phyloP scores from a whole-genome alignment of 2,888 invertebrate species.

The Drosophila incognita region DNA sequence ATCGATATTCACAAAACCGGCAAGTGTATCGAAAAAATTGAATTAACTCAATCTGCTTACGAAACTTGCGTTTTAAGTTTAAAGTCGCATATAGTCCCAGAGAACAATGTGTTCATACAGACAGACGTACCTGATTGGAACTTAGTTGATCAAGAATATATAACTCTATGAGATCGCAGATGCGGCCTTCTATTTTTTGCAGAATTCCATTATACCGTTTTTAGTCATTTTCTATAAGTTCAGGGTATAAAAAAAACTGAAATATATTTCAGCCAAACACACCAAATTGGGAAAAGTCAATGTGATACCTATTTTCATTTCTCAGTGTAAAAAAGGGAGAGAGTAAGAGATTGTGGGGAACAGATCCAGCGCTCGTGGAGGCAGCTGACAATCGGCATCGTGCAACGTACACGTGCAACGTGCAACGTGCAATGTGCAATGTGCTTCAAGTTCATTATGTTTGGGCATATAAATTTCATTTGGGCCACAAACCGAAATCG shows the following conservation, averaged over 20 bases:
- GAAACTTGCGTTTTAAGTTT: neutral
- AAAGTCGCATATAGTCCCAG: neutral
- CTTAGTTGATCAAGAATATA: neutral
- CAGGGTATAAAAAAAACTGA: neutral
- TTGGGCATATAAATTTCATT: constrained; percentile 81
- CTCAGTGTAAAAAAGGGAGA: neutral
- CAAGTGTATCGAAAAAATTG: neutral
- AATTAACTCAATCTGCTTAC: neutral
- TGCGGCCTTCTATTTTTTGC: no score
- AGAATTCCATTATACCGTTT: neutral
- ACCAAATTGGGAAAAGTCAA: neutral
- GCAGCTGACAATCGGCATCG: neutral
- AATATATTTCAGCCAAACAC: neutral
- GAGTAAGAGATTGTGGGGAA: neutral
- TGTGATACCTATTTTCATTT: neutral
- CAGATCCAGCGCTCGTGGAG: neutral
- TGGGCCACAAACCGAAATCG: constrained; percentile 79
- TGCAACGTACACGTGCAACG: neutral
- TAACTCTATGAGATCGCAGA: neutral
- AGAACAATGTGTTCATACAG: neutral
- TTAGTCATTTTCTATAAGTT: neutral
- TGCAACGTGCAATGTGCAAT: constrained; percentile 55
- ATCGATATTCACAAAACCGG: neutral
- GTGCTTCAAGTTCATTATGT: constrained; percentile 78
- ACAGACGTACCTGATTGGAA: no score